Conservation (phyloP, 2,113 vertebrate species). For the Hydropotes inermis region DNA sequence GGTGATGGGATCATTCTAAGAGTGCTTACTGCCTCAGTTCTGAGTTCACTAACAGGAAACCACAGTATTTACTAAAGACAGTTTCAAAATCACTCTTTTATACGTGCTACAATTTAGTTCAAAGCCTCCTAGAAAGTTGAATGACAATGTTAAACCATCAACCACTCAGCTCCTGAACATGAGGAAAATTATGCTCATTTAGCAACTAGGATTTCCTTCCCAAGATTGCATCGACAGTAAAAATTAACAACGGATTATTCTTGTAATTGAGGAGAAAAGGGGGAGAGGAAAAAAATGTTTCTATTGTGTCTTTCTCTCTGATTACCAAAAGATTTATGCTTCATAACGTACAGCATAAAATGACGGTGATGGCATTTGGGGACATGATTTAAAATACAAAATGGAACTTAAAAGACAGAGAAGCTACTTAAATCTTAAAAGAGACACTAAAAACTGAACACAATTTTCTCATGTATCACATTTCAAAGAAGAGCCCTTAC, state of each 20-base stretch:
- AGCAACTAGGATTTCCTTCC: constrained; percentile 50
- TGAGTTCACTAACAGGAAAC: constrained; percentile 32
- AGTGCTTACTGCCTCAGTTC: background rate
- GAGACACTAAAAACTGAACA: constrained; percentile 74
- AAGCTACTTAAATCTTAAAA: constrained; percentile 79
- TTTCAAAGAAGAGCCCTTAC: constrained; percentile 82
- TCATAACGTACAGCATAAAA: constrained; percentile 71
- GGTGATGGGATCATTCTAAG: background rate
- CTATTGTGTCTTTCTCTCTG: constrained; percentile 47
- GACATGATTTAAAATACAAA: constrained; percentile 67
- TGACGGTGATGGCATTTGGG: constrained; percentile 40
- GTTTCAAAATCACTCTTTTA: constrained; percentile 51
- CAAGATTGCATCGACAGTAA: constrained; percentile 40
- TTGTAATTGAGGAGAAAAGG: background rate
- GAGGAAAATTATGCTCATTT: constrained; percentile 35
- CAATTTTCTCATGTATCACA: constrained; percentile 77
- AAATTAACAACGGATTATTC: constrained; percentile 67
- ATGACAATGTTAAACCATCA: constrained; percentile 58
- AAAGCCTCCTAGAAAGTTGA: constrained; percentile 70
- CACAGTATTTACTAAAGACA: constrained; percentile 59
- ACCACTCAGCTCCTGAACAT: constrained; percentile 57
- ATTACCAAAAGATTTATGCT: constrained; percentile 68
- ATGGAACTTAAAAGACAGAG: constrained; percentile 75
- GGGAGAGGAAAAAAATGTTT: background rate
- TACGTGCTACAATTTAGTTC: constrained; percentile 56